Evolutionary conservation across 2,113 vertebrate genomes (phyloP).

Genomic region (Cranoglanis bouderius): DNA sequence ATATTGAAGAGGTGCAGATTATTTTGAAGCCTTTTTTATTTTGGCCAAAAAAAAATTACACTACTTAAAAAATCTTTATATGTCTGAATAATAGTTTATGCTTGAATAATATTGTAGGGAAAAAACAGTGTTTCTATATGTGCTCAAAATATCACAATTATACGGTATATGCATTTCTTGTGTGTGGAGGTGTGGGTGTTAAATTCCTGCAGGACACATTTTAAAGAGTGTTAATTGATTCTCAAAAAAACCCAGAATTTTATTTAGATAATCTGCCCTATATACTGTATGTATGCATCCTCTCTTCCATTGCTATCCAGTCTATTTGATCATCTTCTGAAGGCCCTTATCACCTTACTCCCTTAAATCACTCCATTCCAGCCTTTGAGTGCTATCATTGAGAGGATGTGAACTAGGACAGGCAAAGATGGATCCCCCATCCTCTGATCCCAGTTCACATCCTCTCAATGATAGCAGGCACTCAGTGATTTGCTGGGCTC

Average conservation of each 20-base stretch:
- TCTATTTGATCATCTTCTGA: background rate
- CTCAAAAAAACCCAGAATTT: background rate
- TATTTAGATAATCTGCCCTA: background rate
- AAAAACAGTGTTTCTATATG: background rate
- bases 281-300: background rate
- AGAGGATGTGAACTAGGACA: conserved; percentile 2
- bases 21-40: background rate
- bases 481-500: conserved; percentile 21
- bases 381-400: background rate
- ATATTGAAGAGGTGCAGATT: background rate
- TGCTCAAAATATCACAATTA: background rate
- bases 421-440: background rate
- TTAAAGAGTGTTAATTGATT: background rate
- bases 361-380: conserved; percentile 7
- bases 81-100: background rate
- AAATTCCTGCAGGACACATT: background rate
- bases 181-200: background rate
- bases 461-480: background rate
- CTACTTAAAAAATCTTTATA: too few relatives aligned
- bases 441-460: background rate
- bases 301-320: background rate
- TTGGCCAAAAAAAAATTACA: too few relatives aligned
- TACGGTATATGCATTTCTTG: background rate
- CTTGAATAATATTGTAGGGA: background rate
- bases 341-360: background rate